Percentiles rank a stretch among this genome's conserved stretches.
Conservation (phyloP, 92 coral and sea anemone genomes). For the Bergia puertoricense region DNA sequence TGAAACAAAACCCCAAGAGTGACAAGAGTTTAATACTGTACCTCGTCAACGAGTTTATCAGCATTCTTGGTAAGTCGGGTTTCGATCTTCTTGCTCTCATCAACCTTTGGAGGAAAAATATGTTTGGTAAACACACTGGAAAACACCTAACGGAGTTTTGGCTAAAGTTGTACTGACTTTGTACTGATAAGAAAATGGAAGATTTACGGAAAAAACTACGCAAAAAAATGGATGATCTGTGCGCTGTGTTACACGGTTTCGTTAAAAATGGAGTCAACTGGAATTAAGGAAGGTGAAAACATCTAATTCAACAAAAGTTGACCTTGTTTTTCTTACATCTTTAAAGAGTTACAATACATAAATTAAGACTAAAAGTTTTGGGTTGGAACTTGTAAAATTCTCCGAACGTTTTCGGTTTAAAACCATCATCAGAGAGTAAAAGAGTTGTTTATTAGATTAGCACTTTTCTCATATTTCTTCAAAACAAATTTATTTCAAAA, state of each 20-base stretch:
- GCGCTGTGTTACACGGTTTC: not conserved
- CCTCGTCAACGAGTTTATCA: conserved; percentile 68
- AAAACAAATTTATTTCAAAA: too few species aligned
- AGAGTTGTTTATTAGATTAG: too few species aligned
- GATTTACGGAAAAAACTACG: not conserved
- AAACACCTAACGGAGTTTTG: not conserved
- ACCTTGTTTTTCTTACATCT: too few species aligned
- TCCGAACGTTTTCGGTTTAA: too few species aligned
- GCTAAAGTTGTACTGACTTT: not conserved
- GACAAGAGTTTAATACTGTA: not conserved
- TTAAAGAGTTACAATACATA: too few species aligned
- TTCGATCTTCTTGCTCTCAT: conserved; percentile 48
- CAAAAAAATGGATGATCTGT: not conserved
- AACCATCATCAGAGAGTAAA: too few species aligned
- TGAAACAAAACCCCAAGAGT: not conserved
- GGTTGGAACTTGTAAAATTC: too few species aligned
- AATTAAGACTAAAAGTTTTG: too few species aligned
- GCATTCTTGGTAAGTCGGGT: conserved; percentile 75
- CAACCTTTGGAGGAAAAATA: conserved; percentile 24
- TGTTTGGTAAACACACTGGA: not conserved
- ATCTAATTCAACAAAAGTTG: too few species aligned
- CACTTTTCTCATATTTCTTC: too few species aligned
- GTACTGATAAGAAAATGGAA: not conserved
- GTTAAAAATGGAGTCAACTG: not conserved
- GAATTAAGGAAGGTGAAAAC: too few species aligned